Conservation (phyloP, 1,140 invertebrate genomes). For the Odontomachus brunneus region DNA sequence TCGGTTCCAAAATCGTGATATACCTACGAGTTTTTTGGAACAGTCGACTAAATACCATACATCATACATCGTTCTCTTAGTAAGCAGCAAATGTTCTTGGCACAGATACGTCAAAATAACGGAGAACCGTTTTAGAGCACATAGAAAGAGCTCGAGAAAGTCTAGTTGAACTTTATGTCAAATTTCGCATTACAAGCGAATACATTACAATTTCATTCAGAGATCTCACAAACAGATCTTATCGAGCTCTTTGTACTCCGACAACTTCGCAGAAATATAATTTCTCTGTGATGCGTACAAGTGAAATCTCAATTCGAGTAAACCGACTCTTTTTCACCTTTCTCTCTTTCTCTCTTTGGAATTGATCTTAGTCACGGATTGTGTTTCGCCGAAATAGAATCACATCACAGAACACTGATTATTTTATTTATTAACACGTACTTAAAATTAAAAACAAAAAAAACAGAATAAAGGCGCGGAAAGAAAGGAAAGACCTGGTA, state of each 20-base stretch:
- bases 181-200: neutral
- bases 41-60: conserved; percentile 50
- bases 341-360: conserved; percentile 9
- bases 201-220: conserved; percentile 27
- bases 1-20: conserved; percentile 54
- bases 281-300: conserved; percentile 35
- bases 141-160: conserved; percentile 40
- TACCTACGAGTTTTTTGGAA: conserved; percentile 41
- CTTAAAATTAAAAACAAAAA: conserved; percentile 40
- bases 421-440: neutral
- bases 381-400: conserved; percentile 34
- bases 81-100: conserved; percentile 63
- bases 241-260: conserved; percentile 36
- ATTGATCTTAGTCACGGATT: conserved; percentile 5
- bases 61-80: conserved; percentile 34
- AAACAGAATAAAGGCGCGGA: neutral
- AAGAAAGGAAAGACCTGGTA: conserved; percentile 55
- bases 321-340: neutral
- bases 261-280: conserved; percentile 20
- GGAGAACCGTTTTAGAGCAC: conserved; percentile 34
- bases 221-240: conserved; percentile 21
- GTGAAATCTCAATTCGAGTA: conserved; percentile 36
- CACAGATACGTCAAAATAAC: conserved; percentile 57
- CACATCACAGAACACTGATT: conserved; percentile 40
- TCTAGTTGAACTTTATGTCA: conserved; percentile 20